These are phyloP conservation scores for Lucilia sericata DNA, from an alignment of 1,140 invertebrate species.

Conservation along the genomic window DNA sequence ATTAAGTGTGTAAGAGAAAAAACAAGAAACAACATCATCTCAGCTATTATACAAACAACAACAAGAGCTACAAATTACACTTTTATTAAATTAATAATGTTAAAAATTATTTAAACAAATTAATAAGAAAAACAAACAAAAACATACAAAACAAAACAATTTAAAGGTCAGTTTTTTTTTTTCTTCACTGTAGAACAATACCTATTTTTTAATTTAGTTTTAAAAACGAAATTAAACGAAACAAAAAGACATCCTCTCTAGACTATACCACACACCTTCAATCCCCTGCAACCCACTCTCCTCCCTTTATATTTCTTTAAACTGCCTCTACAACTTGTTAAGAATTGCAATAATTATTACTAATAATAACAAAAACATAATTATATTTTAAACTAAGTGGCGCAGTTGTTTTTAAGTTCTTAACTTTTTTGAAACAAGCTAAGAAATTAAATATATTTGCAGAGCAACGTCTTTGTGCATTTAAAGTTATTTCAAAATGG, in stretches of 20 bases:
- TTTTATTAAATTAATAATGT: constrained; percentile 28
- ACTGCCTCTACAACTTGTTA: constrained; percentile 12
- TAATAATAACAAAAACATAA: neutral
- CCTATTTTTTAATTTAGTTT: neutral
- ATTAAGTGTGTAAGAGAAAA: neutral
- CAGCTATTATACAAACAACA: constrained; percentile 25
- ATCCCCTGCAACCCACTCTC: too few species aligned
- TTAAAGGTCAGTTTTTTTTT: constrained; percentile 12
- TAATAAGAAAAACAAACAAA: constrained; percentile 52
- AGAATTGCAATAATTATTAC: neutral
- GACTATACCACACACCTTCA: neutral
- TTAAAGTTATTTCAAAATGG: constrained; percentile 5
- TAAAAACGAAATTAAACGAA: neutral
- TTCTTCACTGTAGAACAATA: neutral
- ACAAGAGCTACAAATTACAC: constrained; percentile 37
- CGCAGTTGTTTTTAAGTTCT: constrained; percentile 48
- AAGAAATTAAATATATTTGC: constrained; percentile 39
- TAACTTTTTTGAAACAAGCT: constrained; percentile 53
- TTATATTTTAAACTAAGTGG: constrained; percentile 35
- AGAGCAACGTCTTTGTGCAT: constrained; percentile 37
- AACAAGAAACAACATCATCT: constrained; percentile 32
- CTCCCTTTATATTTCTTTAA: neutral
- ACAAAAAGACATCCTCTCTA: neutral
- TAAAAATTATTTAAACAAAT: constrained; percentile 49
- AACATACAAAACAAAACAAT: constrained; percentile 51